These are phyloP conservation scores for Drosophila rhopaloa DNA, from an alignment of 1,140 invertebrate genomes.

Conservation along the genomic window DNA sequence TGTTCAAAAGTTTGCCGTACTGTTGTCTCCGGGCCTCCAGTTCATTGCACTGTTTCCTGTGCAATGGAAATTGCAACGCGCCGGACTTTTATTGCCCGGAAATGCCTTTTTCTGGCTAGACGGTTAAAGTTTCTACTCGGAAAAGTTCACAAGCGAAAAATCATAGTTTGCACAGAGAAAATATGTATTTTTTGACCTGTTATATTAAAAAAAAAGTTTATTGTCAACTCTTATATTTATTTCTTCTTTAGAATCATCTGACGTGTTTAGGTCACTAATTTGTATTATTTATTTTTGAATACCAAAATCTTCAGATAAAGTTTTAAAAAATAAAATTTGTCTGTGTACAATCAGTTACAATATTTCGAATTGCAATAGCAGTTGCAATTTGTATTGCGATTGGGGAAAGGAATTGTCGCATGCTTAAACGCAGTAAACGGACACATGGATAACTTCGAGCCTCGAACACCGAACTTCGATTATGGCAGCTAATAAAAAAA, in stretches of 20 bases:
- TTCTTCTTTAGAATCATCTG: too few species aligned
- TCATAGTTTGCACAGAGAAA: neutral
- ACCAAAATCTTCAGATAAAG: neutral
- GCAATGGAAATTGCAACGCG: slow-evolving; percentile 65
- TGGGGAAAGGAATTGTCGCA: slow-evolving; percentile 59
- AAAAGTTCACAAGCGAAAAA: neutral
- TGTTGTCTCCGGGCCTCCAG: slow-evolving; percentile 37
- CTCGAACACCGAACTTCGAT: slow-evolving; percentile 62
- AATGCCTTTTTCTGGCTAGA: slow-evolving; percentile 58
- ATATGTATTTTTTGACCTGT: neutral
- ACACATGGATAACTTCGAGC: slow-evolving; percentile 27
- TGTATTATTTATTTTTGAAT: neutral
- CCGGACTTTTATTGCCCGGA: slow-evolving; percentile 73
- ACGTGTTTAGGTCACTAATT: too few species aligned
- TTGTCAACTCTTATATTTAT: too few species aligned
- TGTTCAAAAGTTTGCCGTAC: slow-evolving; percentile 57
- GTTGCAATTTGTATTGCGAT: slow-evolving; percentile 9
- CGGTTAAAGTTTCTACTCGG: slow-evolving; percentile 40
- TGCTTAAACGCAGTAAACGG: slow-evolving; percentile 64
- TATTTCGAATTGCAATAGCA: slow-evolving; percentile 30
- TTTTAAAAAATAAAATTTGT: neutral
- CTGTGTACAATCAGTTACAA: neutral
- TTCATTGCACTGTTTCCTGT: slow-evolving; percentile 63
- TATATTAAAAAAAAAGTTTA: too few species aligned
- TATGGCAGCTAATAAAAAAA: slow-evolving; percentile 71